Percentiles rank a stretch among this genome's conserved stretches.
Evolutionary conservation across 1,140 invertebrate genomes (phyloP).

Genomic region (Neodiprion virginianus): DNA sequence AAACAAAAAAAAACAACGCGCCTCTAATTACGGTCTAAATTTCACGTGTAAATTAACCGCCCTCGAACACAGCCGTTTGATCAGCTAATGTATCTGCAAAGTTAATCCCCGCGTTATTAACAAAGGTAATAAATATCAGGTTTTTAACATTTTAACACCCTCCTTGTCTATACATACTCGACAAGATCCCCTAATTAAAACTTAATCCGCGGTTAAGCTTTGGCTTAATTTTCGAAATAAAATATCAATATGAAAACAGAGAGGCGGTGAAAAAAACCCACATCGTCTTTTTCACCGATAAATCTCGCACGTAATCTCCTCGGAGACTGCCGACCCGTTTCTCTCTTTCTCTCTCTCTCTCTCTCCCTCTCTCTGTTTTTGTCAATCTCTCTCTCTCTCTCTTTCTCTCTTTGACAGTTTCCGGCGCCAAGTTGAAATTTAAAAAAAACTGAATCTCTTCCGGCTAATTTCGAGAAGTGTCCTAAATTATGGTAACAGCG

Average conservation of each 20-base stretch:
- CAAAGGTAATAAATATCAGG: slow-evolving; percentile 47
- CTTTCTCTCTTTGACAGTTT: no score
- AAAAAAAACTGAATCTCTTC: no score
- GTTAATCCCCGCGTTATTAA: not conserved
- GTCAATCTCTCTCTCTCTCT: slow-evolving; percentile 17
- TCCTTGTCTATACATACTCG: slow-evolving; percentile 13
- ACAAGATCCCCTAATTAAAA: slow-evolving; percentile 51
- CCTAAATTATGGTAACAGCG: no score
- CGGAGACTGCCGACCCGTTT: not conserved
- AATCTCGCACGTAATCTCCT: slow-evolving; percentile 27
- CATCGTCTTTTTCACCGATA: slow-evolving; percentile 32
- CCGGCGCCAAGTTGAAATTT: no score
- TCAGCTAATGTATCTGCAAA: not conserved
- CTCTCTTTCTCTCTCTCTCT: slow-evolving; percentile 21
- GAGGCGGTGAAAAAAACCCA: not conserved
- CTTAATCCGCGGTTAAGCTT: slow-evolving; percentile 49
- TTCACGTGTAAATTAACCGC: no score
- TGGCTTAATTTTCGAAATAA: slow-evolving; percentile 38
- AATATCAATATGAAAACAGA: slow-evolving; percentile 14
- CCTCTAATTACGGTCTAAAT: no score
- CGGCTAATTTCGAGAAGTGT: no score
- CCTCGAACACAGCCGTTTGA: not conserved
- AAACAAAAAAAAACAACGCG: no score
- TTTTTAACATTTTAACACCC: slow-evolving; percentile 36
- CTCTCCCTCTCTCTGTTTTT: not conserved